Base-by-base conservation (phyloP, 1,140 invertebrate species). In the Halesus radiatus region DNA sequence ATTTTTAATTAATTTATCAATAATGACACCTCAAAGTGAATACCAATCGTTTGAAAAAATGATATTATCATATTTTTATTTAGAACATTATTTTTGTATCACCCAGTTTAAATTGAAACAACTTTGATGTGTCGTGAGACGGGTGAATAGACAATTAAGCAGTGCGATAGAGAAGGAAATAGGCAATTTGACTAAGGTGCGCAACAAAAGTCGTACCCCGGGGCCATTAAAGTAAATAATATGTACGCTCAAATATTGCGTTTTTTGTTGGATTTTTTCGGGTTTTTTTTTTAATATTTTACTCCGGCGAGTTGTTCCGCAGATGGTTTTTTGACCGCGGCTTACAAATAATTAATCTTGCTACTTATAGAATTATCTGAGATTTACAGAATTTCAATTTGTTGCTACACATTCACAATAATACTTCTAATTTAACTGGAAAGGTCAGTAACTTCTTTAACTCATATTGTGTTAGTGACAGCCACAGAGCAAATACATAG, bases 171-270 rank as follows among this genome's bases (percentile, higher is more conserved):
- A 70, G 66, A 70, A 1, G 37, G 32, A 70, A n/a, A 20, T 13
- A 70, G 37, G 66, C 66, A 52, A 70, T 70, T 52, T 70, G 66
- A 70, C 18, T 70, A 37, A 50, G 66, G 66, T 50, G 66, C 32
- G 37, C 32, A 50, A 45, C 66, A 70, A 70, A 29, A 70, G 66
- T 70, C 23, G 22, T 52, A n/a, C 66, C 64, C 66, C 13, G 66
- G 1, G 66, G 66, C 66, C 13, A 70, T 70, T 70, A 70, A 70
- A 52, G 20, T 70, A 70, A 70, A 70, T 70, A 70, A 70, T 70
- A 70, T 70, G 66, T 70, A 52, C 66, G 66, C 66, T 70, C 66
- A 70, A 70, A 70, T 70, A 70, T 64, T 29, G 32, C 52, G 37
- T 70, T 70, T 70, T 70, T 70, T 70, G 66, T 70, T 6, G 37